A percentile compares a stretch with the other conserved stretches of the same genome.
Conservation (phyloP, 2,888 invertebrate genomes). For the Drosophila fulvimacula region DNA sequence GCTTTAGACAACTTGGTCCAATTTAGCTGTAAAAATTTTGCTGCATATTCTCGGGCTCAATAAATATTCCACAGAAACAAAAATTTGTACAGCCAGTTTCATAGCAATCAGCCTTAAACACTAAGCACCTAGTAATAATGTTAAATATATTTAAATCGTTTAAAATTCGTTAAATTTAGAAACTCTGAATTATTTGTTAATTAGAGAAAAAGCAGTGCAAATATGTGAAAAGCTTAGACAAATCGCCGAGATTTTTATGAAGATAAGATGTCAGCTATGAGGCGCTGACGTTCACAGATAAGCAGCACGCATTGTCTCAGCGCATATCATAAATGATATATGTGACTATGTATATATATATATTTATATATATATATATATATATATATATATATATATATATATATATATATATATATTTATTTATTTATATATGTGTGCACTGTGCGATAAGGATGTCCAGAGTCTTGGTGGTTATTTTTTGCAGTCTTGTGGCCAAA, state of each 20-base stretch:
- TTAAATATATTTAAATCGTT: neutral
- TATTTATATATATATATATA: slow-evolving; percentile 2
- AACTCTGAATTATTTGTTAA: slow-evolving; percentile 9
- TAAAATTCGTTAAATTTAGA: slow-evolving; percentile 1
- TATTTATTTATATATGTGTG: slow-evolving; percentile 5
- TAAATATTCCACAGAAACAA: neutral
- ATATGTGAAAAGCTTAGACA: slow-evolving; percentile 3
- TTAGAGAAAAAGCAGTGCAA: slow-evolving; percentile 18
- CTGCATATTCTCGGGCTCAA: slow-evolving; percentile 20
- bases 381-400: neutral
- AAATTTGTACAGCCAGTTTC: neutral
- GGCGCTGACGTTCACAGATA: slow-evolving; percentile 29
- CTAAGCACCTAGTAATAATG: neutral
- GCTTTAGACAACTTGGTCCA: neutral
- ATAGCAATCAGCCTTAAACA: slow-evolving; percentile 3
- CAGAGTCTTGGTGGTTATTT: slow-evolving; percentile 10
- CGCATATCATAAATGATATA: slow-evolving; percentile 12
- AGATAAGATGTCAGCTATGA: slow-evolving; percentile 27
- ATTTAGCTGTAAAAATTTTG: neutral
- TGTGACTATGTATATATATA: neutral
- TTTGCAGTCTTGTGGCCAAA: slow-evolving; percentile 17
- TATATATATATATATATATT: slow-evolving; percentile 6
- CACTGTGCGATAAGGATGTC: slow-evolving; percentile 37
- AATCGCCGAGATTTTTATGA: slow-evolving; percentile 18
- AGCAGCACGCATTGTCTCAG: neutral